phyloP scores from a whole-genome alignment of 2,113 vertebrate genomes.

The Argyrosomus japonicus region DNA sequence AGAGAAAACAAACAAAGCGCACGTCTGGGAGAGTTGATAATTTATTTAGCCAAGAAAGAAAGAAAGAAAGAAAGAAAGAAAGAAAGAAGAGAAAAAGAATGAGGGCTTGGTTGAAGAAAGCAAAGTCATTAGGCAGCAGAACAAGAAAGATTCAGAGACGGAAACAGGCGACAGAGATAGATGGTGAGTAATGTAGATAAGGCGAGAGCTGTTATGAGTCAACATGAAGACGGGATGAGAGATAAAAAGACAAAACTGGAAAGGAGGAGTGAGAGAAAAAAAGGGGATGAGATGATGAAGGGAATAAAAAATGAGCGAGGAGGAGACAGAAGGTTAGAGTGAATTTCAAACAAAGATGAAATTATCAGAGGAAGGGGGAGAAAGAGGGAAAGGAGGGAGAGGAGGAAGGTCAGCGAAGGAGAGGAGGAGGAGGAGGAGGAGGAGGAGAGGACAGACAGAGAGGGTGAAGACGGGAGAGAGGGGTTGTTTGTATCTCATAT shows the following conservation, averaged over 20 bases:
- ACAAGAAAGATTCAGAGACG: slow-evolving; percentile 16
- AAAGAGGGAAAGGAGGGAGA: not conserved
- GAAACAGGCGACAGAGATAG: slow-evolving; percentile 32
- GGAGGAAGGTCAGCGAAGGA: slow-evolving; percentile 45
- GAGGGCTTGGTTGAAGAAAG: not conserved
- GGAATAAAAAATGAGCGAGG: slow-evolving; percentile 45
- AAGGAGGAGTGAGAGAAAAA: slow-evolving; percentile 20
- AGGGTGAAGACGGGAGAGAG: not conserved
- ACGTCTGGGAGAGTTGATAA: no score
- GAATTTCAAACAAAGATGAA: slow-evolving; percentile 22
- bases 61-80: not conserved
- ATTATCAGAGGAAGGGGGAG: slow-evolving; percentile 29
- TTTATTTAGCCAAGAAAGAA: no score
- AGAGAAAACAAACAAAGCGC: no score
- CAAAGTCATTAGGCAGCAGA: slow-evolving; percentile 18
- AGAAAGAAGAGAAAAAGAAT: not conserved
- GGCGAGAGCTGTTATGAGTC: slow-evolving; percentile 41
- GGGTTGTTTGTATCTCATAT: slow-evolving; percentile 47
- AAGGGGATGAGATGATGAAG: slow-evolving; percentile 43
- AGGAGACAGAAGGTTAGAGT: slow-evolving; percentile 22
- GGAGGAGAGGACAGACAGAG: slow-evolving; percentile 6
- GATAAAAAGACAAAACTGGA: slow-evolving; percentile 50
- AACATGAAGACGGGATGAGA: slow-evolving; percentile 35
- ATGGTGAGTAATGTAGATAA: slow-evolving; percentile 53
- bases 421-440: not conserved